Evolutionary conservation across 2,797 vertebrate species (phyloP).

Genomic region (Mus minutoides): DNA sequence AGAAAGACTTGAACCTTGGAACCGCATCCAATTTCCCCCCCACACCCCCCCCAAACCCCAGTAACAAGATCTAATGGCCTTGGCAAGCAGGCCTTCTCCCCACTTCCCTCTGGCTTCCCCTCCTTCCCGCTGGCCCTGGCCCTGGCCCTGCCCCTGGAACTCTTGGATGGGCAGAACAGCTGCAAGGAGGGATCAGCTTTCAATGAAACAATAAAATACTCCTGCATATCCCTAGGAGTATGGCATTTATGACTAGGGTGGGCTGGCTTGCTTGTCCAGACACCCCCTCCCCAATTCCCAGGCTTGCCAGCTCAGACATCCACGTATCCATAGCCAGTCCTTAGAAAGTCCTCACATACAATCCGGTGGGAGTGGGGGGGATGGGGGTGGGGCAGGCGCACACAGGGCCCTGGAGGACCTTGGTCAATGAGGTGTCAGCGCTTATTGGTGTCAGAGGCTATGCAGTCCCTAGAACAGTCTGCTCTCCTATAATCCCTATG

Average conservation of each 20-base stretch:
- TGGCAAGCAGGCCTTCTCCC: constrained; percentile 55
- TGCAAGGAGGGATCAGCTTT: constrained; percentile 74
- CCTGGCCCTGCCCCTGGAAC: constrained; percentile 72
- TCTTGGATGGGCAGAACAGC: constrained; percentile 75
- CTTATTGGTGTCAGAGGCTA: background rate
- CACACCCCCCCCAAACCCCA: constrained; percentile 53
- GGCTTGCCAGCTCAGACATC: constrained; percentile 68
- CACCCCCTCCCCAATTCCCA: constrained; percentile 78
- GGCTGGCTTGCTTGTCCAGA: constrained; percentile 61
- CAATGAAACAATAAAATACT: constrained; percentile 83
- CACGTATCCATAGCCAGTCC: constrained; percentile 64
- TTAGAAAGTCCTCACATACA: background rate
- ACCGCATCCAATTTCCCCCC: constrained; percentile 72
- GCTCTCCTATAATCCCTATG: background rate
- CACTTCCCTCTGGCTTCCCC: constrained; percentile 3
- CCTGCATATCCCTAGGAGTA: constrained; percentile 62
- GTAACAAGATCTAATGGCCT: constrained; percentile 74
- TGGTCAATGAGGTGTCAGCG: background rate
- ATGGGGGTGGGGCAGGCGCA: rapidly evolving
- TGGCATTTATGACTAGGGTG: constrained; percentile 79
- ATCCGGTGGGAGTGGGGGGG: rapidly evolving
- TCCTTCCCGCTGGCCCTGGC: background rate
- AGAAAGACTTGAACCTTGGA: constrained; percentile 68
- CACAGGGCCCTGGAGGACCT: background rate
- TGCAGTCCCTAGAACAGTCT: background rate